A percentile compares a stretch with the other conserved stretches of the same genome.
phyloP scores from a whole-genome alignment of 2,888 invertebrate genomes.

The Acleris literana region DNA sequence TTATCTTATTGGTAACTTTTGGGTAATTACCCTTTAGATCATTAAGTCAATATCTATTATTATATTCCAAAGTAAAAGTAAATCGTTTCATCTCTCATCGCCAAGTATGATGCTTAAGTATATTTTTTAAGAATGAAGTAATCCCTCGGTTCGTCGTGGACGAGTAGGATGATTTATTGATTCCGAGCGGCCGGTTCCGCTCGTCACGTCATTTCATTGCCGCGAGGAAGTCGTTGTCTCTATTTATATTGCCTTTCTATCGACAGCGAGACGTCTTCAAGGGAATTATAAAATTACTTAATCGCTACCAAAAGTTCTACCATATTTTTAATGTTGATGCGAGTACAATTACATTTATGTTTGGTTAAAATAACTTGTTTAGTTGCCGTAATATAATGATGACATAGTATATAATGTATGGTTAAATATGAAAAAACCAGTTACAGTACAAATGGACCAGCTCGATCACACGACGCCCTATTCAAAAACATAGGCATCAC shows the following conservation, averaged over 20 bases:
- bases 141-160: conserved; percentile 46
- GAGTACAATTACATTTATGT: too few species aligned
- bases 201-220: conserved; percentile 54
- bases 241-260: conserved; percentile 45
- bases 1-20: too few species aligned
- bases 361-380: too few species aligned
- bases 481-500: too few species aligned
- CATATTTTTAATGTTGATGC: not conserved
- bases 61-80: conserved; percentile 2
- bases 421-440: too few species aligned
- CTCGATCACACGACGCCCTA: too few species aligned
- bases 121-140: conserved; percentile 47
- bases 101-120: conserved; percentile 9
- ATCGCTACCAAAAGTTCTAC: conserved; percentile 26
- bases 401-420: too few species aligned
- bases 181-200: conserved; percentile 54
- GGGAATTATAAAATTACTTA: conserved; percentile 47
- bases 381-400: too few species aligned
- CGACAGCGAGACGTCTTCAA: conserved; percentile 41
- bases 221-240: conserved; percentile 47
- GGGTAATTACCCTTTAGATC: too few species aligned
- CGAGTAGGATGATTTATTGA: conserved; percentile 61
- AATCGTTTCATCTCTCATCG: conserved; percentile 13
- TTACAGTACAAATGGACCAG: too few species aligned
- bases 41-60: not conserved